Evolutionary conservation across 2,888 invertebrate genomes (phyloP), one percentile per base, ranked within the genome.

Genomic region (Perizoma flavofasciatum): DNA sequence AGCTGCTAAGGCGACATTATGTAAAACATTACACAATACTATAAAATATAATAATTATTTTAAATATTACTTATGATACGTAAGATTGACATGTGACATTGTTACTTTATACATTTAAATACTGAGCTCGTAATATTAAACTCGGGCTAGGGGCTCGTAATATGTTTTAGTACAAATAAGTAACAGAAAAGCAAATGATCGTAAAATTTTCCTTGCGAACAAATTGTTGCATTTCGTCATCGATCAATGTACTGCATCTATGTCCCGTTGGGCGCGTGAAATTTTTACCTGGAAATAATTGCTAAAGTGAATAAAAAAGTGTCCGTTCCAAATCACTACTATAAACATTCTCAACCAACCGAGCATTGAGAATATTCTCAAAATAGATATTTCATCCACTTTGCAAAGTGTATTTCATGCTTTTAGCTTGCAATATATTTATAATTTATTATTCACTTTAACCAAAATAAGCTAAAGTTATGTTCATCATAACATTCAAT

Each of bases 191-290:
- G 59, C 49, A 59, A 66, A 55, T 34, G 46, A 56, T 47, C 46
- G 11, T 55, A 49, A 33, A 49, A 11, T 57, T 10, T 55, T 51
- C 55, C 58, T 58, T 62, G 59, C 55, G 45, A 57, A 52, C 35
- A 63, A 35, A 47, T 39, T 22, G 41, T 55, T 55, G 51, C 52
- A 44, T 53, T 51, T 55, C 51, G 59, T 50, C 49, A 43, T 50
- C 55, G 60, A 62, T 86, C 86, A 94, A 83, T 93, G 94, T 71
- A 94, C 94, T 68, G 94, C 94, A 86, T 98, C 98, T 82, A 98
- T 98, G 85, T 98, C 98, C 70, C 98, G 94, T 89, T 99, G 98
- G 56, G 98, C 98, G 74, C 97, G 94, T 43, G 98, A 99, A 85
- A 97, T 97, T 93, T 98, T 99, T 60, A 98, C 96, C 91, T 92